These are phyloP conservation scores for Nannoperca australis DNA, from an alignment of 2,797 vertebrate genomes.

Conservation along the genomic window DNA sequence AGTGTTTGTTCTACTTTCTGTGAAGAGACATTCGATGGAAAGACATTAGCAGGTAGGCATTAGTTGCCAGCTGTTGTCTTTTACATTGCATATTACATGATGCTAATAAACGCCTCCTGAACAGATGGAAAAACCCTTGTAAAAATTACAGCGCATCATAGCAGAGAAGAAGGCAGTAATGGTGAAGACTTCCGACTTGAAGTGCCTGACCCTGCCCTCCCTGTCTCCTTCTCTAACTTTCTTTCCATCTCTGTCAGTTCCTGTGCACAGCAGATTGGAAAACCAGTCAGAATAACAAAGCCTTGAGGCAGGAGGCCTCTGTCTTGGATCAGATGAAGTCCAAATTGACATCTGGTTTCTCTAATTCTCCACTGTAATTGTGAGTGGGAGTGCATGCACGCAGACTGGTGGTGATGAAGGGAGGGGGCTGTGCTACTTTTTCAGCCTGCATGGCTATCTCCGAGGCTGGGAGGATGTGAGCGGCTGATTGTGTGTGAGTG, in stretches of 20 bases:
- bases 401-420: conserved; percentile 24
- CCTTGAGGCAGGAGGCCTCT: conserved; percentile 31
- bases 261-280: conserved; percentile 65
- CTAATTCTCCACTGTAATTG: conserved; percentile 64
- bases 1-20: conserved; percentile 21
- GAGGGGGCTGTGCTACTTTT: conserved; percentile 44
- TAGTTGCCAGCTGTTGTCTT: conserved; percentile 75
- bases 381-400: conserved; percentile 46
- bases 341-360: conserved; percentile 81
- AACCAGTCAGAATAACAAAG: conserved; percentile 71
- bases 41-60: conserved; percentile 56
- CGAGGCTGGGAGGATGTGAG: conserved; percentile 35
- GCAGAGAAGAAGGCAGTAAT: conserved; percentile 1
- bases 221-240: conserved; percentile 17
- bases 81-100: conserved; percentile 51
- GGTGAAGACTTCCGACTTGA: conserved; percentile 42
- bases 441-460: conserved; percentile 46
- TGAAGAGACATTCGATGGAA: conserved; percentile 52
- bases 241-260: conserved; percentile 53
- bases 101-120: conserved; percentile 60
- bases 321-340: conserved; percentile 54
- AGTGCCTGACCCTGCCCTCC: conserved; percentile 18
- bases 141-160: conserved; percentile 41
- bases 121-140: conserved; percentile 64
- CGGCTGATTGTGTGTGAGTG: conserved; percentile 50